Evolutionary conservation across 2,113 vertebrate genomes (phyloP).

Genomic region (Protomyctophum bolini): DNA sequence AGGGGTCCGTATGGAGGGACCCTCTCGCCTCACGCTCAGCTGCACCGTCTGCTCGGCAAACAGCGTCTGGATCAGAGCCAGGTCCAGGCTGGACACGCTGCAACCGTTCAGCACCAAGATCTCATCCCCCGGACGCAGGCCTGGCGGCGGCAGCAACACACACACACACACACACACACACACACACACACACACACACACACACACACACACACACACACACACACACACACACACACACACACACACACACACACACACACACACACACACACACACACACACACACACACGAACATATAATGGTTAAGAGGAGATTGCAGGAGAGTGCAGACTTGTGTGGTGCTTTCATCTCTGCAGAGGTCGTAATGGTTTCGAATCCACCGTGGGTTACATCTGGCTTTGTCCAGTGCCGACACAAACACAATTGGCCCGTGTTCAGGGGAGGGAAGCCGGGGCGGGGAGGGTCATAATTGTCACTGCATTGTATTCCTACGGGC

Average conservation of each 20-base stretch:
- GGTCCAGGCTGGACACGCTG: constrained; percentile 84
- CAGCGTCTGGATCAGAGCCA: constrained; percentile 87
- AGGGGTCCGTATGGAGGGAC: constrained; percentile 34
- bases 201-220: not conserved
- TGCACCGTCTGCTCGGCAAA: constrained; percentile 86
- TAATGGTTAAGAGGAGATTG: constrained; percentile 3
- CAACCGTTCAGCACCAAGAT: constrained; percentile 89
- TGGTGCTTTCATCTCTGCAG: too few species aligned
- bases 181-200: not conserved
- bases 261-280: not conserved
- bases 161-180: not conserved
- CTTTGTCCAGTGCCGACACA: too few species aligned
- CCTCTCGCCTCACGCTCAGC: constrained; percentile 80
- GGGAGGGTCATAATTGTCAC: too few species aligned
- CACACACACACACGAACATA: too few species aligned
- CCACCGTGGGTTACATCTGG: too few species aligned
- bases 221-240: not conserved
- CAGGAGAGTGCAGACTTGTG: too few species aligned
- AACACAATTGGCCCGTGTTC: too few species aligned
- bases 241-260: not conserved
- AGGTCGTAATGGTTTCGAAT: too few species aligned
- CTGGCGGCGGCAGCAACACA: constrained; percentile 61
- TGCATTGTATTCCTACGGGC: too few species aligned
- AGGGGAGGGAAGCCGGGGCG: too few species aligned
- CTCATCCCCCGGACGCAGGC: constrained; percentile 88